Evolutionary conservation across 2,888 invertebrate species (phyloP).

Genomic region (Papilio protenor): DNA sequence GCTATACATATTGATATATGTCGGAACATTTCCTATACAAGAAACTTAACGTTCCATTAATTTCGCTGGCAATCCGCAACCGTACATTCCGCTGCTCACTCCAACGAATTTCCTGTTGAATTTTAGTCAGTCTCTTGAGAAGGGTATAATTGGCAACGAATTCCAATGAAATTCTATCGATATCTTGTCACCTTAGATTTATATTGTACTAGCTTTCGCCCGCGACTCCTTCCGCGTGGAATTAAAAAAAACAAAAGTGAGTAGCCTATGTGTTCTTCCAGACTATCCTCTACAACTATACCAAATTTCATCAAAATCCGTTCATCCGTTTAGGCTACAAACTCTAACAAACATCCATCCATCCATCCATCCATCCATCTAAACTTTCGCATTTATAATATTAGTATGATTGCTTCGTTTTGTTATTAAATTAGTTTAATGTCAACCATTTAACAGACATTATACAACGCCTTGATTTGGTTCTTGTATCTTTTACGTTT

Average conservation of each 20-base stretch:
- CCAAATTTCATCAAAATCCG: no score
- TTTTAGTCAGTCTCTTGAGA: conserved; percentile 37
- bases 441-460: neutral
- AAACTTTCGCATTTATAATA: no score
- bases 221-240: no score
- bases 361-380: no score
- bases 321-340: no score
- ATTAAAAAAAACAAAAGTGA: no score
- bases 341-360: no score
- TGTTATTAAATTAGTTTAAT: neutral
- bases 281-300: no score
- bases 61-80: conserved; percentile 17
- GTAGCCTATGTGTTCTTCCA: no score
- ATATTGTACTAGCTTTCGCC: no score
- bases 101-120: conserved; percentile 13
- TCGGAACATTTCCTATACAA: neutral
- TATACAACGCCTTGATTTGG: no score
- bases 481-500: no score
- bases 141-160: conserved; percentile 35
- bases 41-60: conserved; percentile 7
- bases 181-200: neutral
- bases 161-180: conserved; percentile 27
- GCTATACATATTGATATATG: neutral
- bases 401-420: conserved; percentile 14
- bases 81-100: conserved; percentile 22